Base-by-base conservation (phyloP, 2,113 vertebrate genomes). In the Oxyruncus cristatus region DNA sequence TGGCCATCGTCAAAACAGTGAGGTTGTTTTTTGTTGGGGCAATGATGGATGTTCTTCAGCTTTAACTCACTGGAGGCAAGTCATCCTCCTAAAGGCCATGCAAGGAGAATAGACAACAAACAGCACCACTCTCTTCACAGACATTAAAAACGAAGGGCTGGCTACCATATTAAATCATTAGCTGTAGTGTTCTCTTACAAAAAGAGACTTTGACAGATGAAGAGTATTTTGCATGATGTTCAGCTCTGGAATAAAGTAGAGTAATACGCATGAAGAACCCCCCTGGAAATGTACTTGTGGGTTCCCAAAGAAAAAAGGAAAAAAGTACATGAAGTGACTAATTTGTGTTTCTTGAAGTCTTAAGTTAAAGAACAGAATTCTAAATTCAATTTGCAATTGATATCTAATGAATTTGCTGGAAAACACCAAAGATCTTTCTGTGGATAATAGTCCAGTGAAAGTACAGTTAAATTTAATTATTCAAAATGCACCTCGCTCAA, bases 311-410 rank as follows among this genome's bases (percentile, higher is more conserved):
- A 8, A 72, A 86, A 83, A 73, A 58, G 8, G 8, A 13, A 49
- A 65, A 49, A 68, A 41, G 8, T 53, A 74, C 23, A 46, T 17
- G 2, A 75, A 79, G 52, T 82, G 65, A 75, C 33, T 85, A 68
- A 88, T 82, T 65, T 82, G 74, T 68, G n/a, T 32, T 94, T 52
- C 68, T 67, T 72, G 32, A 92, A 72, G 44, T 58, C 26, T 55
- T 75, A 59, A 80, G 33, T 70, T 81, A 67, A 72, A 71, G 32
- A 89, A 86, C 20, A 87, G 56, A 85, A 93, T 61, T 63, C 46
- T 79, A 72, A 70, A 81, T 71, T 74, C 37, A 87, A 47, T 52
- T 94, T 89, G 37, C 44, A 91, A 55, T 11, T 81, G 50, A 23
- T 74, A 67, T 53, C 55, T 81, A 92, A 68, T 49, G 82, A 62